Base-by-base conservation (phyloP, 2,113 vertebrate species). In the Atherinomorus stipes region DNA sequence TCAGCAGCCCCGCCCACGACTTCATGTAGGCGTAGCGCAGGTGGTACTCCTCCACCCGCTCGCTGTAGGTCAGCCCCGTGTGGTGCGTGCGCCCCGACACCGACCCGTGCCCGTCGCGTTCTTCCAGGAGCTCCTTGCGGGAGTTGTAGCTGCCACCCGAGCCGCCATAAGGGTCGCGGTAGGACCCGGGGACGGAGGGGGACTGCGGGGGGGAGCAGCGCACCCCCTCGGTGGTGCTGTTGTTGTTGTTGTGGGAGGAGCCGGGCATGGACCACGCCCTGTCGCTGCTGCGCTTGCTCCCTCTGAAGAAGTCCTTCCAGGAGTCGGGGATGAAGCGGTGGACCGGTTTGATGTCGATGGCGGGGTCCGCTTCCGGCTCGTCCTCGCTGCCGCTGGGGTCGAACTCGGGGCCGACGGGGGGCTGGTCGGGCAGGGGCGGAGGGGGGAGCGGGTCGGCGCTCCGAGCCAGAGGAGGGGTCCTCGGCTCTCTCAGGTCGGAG, bases 241-340 rank as follows among this genome's bases (percentile, higher is more conserved):
- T 93, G 69, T 87, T 91, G 77, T 90, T 90, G 74, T 91, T 90
- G 16, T 83, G 82, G 16, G 94, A 86, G 1, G 95, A 94, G 3
- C 52, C 78, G 0, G 93, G 83, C 83, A 93, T 91, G 22, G 94
- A 95, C 82, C 85, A 89, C 1, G 92, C 77, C 64, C 88, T 84
- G 31, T 86, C 85, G 34, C 91, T 87, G 78, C 92, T 87, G 37
- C 81, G 83, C 40, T 82, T 88, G 18, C 85, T 90, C 0, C 92
- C 94, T 37, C 87, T 93, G 91, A 99, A 99, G 61, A 99, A 96
- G 85, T 95, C 95, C 86, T 99, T 99, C 97, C 96, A 98, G n/a
- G 97, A 98, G 85, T 99, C 96, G 0, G 98, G 98, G 81, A 99
- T 92, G 79, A 98, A 99, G 34, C 96, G 95, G 59, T 97, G 93